phyloP scores from a whole-genome alignment of 2,113 vertebrate species.

The Lontra canadensis region DNA sequence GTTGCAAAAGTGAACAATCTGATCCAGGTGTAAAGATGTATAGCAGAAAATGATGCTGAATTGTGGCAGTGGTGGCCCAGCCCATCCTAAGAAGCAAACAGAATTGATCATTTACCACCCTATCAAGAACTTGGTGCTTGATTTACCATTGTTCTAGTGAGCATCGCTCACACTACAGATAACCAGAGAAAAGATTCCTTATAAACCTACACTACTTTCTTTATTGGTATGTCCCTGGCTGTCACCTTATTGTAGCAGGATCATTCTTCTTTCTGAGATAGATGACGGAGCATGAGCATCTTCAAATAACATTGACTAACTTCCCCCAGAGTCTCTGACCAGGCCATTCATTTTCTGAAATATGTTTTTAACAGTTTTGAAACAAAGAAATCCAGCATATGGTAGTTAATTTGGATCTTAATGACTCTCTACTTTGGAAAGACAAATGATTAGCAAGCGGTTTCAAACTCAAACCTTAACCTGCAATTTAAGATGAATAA shows the following conservation, averaged over 20 bases:
- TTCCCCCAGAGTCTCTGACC: neutral
- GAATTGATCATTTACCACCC: neutral
- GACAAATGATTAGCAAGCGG: conserved; percentile 59
- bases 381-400: conserved; percentile 62
- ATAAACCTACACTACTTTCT: neutral
- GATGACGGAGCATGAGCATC: neutral
- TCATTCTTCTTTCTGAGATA: conserved; percentile 27
- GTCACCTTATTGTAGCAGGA: conserved; percentile 32
- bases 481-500: conserved; percentile 40
- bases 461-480: conserved; percentile 53
- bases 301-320: conserved; percentile 34
- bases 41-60: conserved; percentile 24
- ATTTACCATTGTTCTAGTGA: conserved; percentile 22
- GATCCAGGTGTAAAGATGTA: neutral
- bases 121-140: neutral
- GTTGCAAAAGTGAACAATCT: neutral
- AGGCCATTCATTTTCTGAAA: conserved; percentile 28
- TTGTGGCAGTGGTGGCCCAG: neutral
- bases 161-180: neutral
- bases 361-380: conserved; percentile 31
- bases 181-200: conserved; percentile 1
- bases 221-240: conserved; percentile 25
- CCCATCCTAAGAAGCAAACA: neutral
- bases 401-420: conserved; percentile 53
- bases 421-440: conserved; percentile 1